Percentiles rank a stretch among this genome's conserved stretches.
These are phyloP conservation scores for Amblyraja radiata DNA, from an alignment of 2,797 vertebrate genomes.

Conservation along the genomic window DNA sequence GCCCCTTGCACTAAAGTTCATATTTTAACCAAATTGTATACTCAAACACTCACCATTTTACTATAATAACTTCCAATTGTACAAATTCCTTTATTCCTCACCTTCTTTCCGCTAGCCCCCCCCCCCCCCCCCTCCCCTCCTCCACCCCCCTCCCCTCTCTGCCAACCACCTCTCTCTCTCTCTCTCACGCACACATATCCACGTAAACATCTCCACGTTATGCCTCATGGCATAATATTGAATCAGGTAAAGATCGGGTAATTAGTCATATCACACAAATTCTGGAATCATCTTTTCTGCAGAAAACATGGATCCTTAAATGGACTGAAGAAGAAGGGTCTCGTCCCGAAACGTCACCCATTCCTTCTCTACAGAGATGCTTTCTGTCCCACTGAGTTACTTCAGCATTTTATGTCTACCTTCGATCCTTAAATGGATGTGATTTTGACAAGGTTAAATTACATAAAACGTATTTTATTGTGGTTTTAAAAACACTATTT, in stretches of 20 bases:
- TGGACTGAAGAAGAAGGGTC: background rate
- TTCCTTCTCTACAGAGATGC: no score
- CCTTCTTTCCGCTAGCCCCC: no score
- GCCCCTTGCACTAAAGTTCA: no score
- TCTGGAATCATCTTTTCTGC: rapidly evolving
- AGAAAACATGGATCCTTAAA: background rate
- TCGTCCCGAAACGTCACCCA: no score
- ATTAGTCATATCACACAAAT: background rate
- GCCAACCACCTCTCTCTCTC: no score
- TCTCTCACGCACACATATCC: no score
- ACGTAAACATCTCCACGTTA: background rate
- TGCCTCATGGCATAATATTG: background rate
- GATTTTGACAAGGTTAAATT: background rate
- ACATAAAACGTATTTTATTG: background rate
- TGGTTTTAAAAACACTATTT: background rate
- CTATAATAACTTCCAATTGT: background rate
- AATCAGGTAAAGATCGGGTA: background rate
- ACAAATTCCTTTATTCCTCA: background rate
- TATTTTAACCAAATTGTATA: background rate
- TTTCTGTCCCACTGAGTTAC: no score
- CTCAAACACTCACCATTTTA: background rate
- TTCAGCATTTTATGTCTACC: no score
- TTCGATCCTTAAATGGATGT: background rate
- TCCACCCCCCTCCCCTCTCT: no score
- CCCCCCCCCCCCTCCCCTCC: no score